Evolutionary conservation across 2,113 vertebrate species (phyloP), one percentile per base, ranked within the genome.

Genomic region (Lipophrys pholis): DNA sequence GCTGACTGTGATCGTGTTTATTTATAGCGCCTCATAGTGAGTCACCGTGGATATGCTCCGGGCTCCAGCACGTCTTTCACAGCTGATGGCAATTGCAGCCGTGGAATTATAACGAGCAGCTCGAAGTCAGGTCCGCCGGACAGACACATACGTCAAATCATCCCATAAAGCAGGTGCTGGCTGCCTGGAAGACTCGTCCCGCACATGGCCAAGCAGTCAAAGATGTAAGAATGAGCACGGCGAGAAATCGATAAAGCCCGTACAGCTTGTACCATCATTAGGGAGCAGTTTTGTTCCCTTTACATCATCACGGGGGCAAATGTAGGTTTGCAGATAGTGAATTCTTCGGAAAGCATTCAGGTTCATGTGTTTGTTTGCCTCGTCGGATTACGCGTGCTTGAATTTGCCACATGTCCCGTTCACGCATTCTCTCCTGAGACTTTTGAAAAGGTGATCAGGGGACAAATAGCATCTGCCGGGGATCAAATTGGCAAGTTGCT

Each of bases 71-170:
- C 64, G 81, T 41, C 71, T 79, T 76, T 74, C 74, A 63, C 64
- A 78, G 69, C 21, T 78, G 57, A 83, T 81, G 72, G 54, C 21
- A 59, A 59, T 60, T 76, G 64, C 81, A 86, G 82, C 84, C 77
- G 70, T 75, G 54, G 43, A 59, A 79, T 75, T 68, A 62, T 60
- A 66, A 76, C 55, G 69, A 68, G 59, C 60, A 45, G 50, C 51
- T 75, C 58, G 38, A 17, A 11, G 57, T 40, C 55, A 51, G 17
- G 55, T 59, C 48, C 59, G 5, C 66, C 59, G 41, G 46, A 80
- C 51, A 54, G 76, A 78, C 61, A 69, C 62, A 75, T 43, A 59
- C n/a, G 49, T 81, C 65, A 78, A 67, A 41, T 68, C 60, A 69
- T 78, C 12, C 7, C 64, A 54, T 72, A 64, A 30, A 82, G 73